Evolutionary conservation across 2,797 vertebrate genomes (phyloP).

Genomic region (Eulemur albifrons): DNA sequence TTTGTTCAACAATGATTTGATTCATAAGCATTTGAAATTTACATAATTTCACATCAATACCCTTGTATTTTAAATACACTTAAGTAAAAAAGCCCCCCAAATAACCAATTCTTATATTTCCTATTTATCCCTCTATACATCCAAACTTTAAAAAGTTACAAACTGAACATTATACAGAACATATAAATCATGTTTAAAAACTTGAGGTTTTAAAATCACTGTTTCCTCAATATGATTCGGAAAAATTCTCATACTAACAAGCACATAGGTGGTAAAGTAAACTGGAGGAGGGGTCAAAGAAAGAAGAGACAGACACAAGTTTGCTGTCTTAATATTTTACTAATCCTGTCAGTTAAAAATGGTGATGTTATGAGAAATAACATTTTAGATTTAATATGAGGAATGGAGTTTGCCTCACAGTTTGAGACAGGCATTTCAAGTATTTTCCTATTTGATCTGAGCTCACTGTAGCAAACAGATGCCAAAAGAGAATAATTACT

Average conservation of each 20-base stretch:
- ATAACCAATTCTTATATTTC: conserved; percentile 84
- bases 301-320: conserved; percentile 82
- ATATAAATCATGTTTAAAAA: conserved; percentile 88
- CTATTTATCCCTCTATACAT: conserved; percentile 86
- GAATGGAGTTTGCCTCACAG: conserved; percentile 82
- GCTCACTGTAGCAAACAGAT: conserved; percentile 76
- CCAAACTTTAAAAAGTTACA: conserved; percentile 87
- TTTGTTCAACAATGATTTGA: conserved; percentile 80
- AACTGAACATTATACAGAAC: conserved; percentile 87
- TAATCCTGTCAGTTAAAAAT: conserved; percentile 79
- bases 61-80: conserved; percentile 84
- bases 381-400: conserved; percentile 77
- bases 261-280: conserved; percentile 68
- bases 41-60: conserved; percentile 83
- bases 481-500: conserved; percentile 80
- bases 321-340: conserved; percentile 84
- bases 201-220: conserved; percentile 84
- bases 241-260: conserved; percentile 81
- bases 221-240: conserved; percentile 73
- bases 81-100: conserved; percentile 84
- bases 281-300: conserved; percentile 46
- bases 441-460: conserved; percentile 86
- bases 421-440: conserved; percentile 85
- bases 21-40: conserved; percentile 82
- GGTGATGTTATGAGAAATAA: conserved; percentile 75